Base-by-base conservation (phyloP, 92 coral and sea anemone genomes). In the Heliopora coerulea region DNA sequence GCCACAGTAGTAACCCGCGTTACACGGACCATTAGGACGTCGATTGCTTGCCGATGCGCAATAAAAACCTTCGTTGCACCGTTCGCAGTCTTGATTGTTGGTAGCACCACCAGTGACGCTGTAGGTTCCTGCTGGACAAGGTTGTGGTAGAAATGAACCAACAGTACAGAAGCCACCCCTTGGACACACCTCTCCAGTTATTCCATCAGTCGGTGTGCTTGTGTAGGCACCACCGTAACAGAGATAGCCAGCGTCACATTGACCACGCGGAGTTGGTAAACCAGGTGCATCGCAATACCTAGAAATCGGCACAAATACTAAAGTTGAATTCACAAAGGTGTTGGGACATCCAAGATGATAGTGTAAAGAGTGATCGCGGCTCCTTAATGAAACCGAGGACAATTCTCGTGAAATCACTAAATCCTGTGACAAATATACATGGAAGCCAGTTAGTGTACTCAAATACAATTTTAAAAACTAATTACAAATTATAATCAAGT, bases 231-330 rank as follows among this genome's bases (percentile, higher is more conserved):
- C 90, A 33, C 86, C 82, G 66, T 79, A 83, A 66, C 97, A 92
- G 6, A 92, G 89, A 67, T 89, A 92, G 9, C 97, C 97, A 6
- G 97, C 90, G 44, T 85, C 96, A 46, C 97, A 92, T 78, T 87
- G 97, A 29, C 88, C 97, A 49, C 97, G 83, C 12, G 97, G 92
- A 30, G 88, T 85, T 13, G 97, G 91, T 33, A 92, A 82, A 31
- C 97, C 97, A 74, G 86, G 97, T 5, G 92, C 97, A 59, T 92
- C 97, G 73, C 97, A 92, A 78, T 92, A 92, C 97, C 97, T 92
- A 17, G 14, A 67, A 44, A 41, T 19, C 24, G 31, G 0, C 23
- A 33, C 14, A 34, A 33, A 12, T 28, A 2, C n/a, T 23, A 41
- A 9, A 60, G n/a, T 60, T 54, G 24, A 1, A 21, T 10, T 54